Percentiles rank a stretch among this genome's conserved stretches.
phyloP scores from a whole-genome alignment of 2,888 invertebrate genomes.

The Caenorhabditis uteleia region DNA sequence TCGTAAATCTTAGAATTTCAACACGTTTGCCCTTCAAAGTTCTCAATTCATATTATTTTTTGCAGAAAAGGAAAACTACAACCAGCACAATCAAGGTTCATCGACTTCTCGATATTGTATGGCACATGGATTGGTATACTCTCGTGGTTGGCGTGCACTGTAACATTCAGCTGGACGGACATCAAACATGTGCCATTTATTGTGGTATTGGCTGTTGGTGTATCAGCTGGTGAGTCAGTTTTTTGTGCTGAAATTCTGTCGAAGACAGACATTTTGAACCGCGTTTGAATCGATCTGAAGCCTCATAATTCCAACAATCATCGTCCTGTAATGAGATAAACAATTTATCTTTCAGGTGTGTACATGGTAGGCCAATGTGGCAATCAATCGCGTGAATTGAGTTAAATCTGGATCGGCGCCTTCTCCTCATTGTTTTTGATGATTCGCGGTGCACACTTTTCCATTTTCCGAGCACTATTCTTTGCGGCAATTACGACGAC shows the following conservation, averaged over 20 bases:
- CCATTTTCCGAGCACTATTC: constrained; percentile 26
- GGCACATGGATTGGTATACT: constrained; percentile 27
- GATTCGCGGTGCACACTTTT: constrained; percentile 14
- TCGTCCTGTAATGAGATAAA: not conserved
- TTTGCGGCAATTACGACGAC: constrained; percentile 36
- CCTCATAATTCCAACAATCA: too few relatives aligned
- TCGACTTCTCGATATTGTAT: constrained; percentile 36
- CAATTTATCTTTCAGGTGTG: constrained; percentile 32
- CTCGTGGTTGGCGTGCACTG: constrained; percentile 40
- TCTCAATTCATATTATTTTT: too few relatives aligned
- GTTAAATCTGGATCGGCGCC: constrained; percentile 45
- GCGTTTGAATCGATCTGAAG: too few relatives aligned
- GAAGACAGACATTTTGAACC: too few relatives aligned
- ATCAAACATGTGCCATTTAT: constrained; percentile 36
- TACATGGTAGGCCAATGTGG: constrained; percentile 51
- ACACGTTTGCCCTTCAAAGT: too few relatives aligned
- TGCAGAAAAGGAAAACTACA: constrained; percentile 28
- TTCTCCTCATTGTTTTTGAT: constrained; percentile 35
- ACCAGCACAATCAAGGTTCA: constrained; percentile 14
- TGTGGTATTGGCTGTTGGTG: constrained; percentile 31
- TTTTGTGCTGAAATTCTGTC: too few relatives aligned
- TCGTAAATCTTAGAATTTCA: too few relatives aligned
- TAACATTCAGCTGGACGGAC: constrained; percentile 38
- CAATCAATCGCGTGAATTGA: constrained; percentile 35
- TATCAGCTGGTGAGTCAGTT: constrained; percentile 32